phyloP scores from a whole-genome alignment of 2,797 vertebrate genomes.

The Macrochelys suwanniensis region DNA sequence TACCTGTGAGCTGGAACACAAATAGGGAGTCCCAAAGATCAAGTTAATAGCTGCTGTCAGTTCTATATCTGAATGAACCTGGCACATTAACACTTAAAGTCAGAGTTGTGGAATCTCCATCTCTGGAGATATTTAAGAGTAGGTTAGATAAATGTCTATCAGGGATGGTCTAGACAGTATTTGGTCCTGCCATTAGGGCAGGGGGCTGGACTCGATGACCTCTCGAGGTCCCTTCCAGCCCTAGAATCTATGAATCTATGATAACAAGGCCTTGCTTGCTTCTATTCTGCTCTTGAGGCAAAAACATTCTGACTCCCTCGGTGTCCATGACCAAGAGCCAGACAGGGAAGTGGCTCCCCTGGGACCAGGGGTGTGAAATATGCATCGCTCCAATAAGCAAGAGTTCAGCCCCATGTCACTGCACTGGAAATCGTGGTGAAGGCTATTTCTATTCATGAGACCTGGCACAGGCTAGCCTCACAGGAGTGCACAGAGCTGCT shows the following conservation, averaged over 20 bases:
- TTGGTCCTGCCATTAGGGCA: no score
- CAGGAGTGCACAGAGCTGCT: fast-evolving
- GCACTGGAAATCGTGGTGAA: neutral
- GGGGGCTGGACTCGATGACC: no score
- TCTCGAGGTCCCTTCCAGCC: no score
- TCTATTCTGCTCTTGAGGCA: neutral
- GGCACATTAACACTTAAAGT: neutral
- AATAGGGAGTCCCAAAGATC: neutral
- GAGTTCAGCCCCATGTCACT: neutral
- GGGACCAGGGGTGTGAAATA: neutral
- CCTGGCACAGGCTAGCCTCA: neutral
- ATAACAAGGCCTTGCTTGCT: neutral
- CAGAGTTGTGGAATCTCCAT: no score
- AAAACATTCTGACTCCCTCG: neutral
- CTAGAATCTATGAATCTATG: no score
- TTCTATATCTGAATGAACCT: neutral
- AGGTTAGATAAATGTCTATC: no score
- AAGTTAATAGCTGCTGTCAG: neutral
- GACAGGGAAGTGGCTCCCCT: neutral
- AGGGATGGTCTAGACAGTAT: no score
- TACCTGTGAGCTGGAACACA: fast-evolving
- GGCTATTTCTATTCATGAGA: fast-evolving
- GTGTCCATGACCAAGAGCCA: neutral
- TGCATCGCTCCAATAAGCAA: neutral
- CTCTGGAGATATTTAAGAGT: no score